Percentiles rank a stretch among this genome's conserved stretches.
Evolutionary conservation across 1,140 invertebrate species (phyloP).

Genomic region (Daktulosphaira vitifoliae): DNA sequence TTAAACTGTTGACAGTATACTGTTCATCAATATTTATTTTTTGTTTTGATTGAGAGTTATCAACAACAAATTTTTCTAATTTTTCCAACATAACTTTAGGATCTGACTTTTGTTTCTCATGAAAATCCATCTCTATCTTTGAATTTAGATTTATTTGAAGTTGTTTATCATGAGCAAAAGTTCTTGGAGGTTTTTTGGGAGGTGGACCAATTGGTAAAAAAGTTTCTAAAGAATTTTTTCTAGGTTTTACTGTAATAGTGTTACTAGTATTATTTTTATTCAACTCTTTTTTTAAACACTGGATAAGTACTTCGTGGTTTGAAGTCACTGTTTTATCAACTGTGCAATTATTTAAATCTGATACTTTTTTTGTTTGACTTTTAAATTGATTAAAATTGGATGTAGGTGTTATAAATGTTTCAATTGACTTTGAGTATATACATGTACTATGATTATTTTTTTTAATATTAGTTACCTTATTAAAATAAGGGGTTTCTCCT

Average conservation of each 20-base stretch:
- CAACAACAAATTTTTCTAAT: conserved; percentile 34
- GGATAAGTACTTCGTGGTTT: background rate
- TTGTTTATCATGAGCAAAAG: conserved; percentile 48
- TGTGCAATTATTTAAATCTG: background rate
- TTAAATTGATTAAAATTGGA: background rate
- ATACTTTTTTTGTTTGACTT: conserved; percentile 14
- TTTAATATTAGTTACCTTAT: conserved; percentile 3
- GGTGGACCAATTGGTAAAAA: conserved; percentile 56
- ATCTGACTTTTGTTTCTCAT: conserved; percentile 38
- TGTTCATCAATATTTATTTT: conserved; percentile 13
- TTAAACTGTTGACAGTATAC: background rate
- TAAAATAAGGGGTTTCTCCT: background rate
- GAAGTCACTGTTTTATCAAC: background rate
- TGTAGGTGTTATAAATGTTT: too few species aligned
- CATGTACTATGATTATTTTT: too few species aligned
- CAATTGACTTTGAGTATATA: too few species aligned
- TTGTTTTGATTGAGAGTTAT: conserved; percentile 22
- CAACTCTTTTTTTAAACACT: conserved; percentile 12
- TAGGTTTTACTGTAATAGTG: background rate
- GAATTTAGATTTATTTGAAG: background rate
- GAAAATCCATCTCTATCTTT: conserved; percentile 30
- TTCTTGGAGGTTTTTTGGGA: conserved; percentile 62
- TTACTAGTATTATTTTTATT: background rate
- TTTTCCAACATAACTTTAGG: conserved; percentile 39
- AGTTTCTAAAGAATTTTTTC: conserved; percentile 47